phyloP scores from a whole-genome alignment of 2,888 invertebrate genomes.

The Campaea margaritaria region DNA sequence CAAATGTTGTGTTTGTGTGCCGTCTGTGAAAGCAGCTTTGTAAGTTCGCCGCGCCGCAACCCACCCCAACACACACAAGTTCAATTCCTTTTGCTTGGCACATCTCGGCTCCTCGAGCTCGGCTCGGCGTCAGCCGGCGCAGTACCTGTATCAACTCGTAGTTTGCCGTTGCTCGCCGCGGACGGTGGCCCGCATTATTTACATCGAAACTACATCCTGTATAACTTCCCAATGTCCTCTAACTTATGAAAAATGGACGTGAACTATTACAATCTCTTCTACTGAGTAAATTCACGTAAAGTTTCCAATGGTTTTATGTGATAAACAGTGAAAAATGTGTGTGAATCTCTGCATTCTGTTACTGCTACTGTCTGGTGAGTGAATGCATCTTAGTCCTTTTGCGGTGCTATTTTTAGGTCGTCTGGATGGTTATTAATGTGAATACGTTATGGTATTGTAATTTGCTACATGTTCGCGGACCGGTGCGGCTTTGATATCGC shows the following conservation, averaged over 20 bases:
- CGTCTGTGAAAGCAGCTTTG: constrained; percentile 59
- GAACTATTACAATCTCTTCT: constrained; percentile 37
- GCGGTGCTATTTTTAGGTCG: constrained; percentile 37
- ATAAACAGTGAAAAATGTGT: constrained; percentile 70
- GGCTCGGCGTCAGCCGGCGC: too few species aligned
- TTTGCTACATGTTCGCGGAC: constrained; percentile 52
- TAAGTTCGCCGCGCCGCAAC: constrained; percentile 18
- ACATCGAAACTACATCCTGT: constrained; percentile 55
- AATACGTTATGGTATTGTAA: constrained; percentile 44
- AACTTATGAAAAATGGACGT: constrained; percentile 56
- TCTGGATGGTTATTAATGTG: constrained; percentile 70
- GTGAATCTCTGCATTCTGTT: constrained; percentile 63
- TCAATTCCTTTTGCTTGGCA: constrained; percentile 38
- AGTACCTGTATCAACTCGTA: too few species aligned
- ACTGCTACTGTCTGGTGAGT: constrained; percentile 76
- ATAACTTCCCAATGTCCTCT: constrained; percentile 52
- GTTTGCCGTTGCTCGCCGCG: constrained; percentile 50
- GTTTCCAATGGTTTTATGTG: constrained; percentile 52
- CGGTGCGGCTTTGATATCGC: constrained; percentile 51
- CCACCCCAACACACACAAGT: too few species aligned
- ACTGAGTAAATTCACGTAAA: background rate
- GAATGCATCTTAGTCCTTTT: constrained; percentile 63
- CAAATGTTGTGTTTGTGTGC: constrained; percentile 56
- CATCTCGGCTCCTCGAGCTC: constrained; percentile 38
- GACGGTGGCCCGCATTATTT: constrained; percentile 53